Base-by-base conservation (phyloP, 2,113 vertebrate species). In the Ictalurus punctatus region DNA sequence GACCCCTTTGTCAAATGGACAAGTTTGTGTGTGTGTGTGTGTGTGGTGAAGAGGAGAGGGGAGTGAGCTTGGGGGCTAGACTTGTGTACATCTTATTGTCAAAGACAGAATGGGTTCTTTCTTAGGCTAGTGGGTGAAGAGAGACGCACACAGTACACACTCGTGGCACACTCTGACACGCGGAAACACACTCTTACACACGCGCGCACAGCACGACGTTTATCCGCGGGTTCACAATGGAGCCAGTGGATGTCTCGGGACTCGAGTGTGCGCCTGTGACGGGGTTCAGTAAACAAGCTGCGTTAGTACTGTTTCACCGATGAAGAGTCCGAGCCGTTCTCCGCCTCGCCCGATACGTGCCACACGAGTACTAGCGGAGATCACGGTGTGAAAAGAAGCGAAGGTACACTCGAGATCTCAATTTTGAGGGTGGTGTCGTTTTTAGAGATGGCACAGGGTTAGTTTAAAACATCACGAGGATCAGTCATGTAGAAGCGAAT, bases 41-140 rank as follows among this genome's bases (percentile, higher is more conserved):
- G 84, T 91, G 37, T 56, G 80, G 78, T 37, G 69, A 87, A 63
- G 81, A 63, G 58, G 87, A 88, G 86, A 93, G 91, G 89, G 88
- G 83, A 90, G 87, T 82, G 88, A 91, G 48, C 90, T 89, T 83
- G 84, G 84, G 90, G 84, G 61, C 58, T n/a, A 87, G 83, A 65
- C 87, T 89, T 94, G 93, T 95, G 91, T 94, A 91, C 90, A 59
- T 90, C 89, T 92, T 94, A 95, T 96, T 96, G 94, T 96, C 91
- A 90, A 63, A 16, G 59, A 54, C 87, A 95, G 94, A 96, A 95
- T 95, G 92, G 92, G 90, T 87, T 92, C 92, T 95, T 96, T 91
- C 93, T 95, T 94, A 93, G 91, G 89, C 79, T 79, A 54, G 88
- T 85, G 91, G 90, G 92, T 65, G 67, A 90, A 91, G 86, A 87